Evolutionary conservation across 2,888 invertebrate genomes (phyloP), one percentile per base, ranked within the genome.

Genomic region (Limnephilus rhombicus): DNA sequence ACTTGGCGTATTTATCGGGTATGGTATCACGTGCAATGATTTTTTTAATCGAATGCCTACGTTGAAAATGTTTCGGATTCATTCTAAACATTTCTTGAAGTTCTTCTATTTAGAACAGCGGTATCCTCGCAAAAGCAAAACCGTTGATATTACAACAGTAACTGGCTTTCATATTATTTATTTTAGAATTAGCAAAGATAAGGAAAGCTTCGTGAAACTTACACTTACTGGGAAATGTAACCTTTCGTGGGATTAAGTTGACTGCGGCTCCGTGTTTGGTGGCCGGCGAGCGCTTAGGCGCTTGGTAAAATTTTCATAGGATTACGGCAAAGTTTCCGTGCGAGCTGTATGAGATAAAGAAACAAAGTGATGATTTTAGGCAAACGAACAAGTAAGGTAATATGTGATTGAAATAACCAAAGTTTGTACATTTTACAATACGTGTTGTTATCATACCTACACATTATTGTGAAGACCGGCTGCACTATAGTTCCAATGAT

Each of bases 101-200:
- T 68, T 68, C 68, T 24, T 68, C 0, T 24, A 68, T 68, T 68
- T 68, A 53, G 53, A 53, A 68, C 18, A 68, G 68, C 68, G 5
- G 24, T n/a, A 24, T n/a, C n/a, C 68, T 9, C 68, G 68, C 68
- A 24, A 68, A 68, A 24, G 68, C 68, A 24, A 24, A 68, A 68
- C 24, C 9, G 24, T 24, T 7, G 34, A 37, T 18, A 83, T 83
- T 85, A n/a, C 24, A 12, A 45, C 45, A 45, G 41, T 41, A 41
- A 85, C n/a, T n/a, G 85, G 24, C 41, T 85, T 41, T 41, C 13
- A 85, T 85, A 45, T 9, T 68, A 68, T 85, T 85, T 85, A 41
- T n/a, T n/a, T n/a, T 34, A 41, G 85, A 85, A 85, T 85, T 85
- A 85, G n/a, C 85, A 12, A 41, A 85, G 85, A 85, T 41, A 41